Evolutionary conservation across 2,113 vertebrate species (phyloP).

Genomic region (Acanthochromis polyacanthus): DNA sequence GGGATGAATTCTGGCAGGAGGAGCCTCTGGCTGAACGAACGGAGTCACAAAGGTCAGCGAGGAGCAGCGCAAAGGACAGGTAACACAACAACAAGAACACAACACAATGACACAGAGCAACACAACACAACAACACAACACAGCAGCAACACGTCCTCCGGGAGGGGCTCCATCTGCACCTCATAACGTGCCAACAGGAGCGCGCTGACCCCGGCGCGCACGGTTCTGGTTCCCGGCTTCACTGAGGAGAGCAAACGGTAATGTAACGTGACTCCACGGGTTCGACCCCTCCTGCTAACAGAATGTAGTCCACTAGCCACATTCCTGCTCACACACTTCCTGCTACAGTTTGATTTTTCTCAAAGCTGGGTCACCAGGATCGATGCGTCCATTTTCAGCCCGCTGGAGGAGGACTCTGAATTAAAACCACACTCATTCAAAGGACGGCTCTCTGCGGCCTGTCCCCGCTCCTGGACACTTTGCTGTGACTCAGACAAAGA

Average conservation of each 20-base stretch:
- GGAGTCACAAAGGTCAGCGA: slow-evolving; percentile 68
- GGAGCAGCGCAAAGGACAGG: slow-evolving; percentile 64
- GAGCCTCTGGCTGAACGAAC: slow-evolving; percentile 56
- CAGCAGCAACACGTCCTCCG: slow-evolving; percentile 28
- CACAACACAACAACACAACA: no score
- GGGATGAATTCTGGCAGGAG: slow-evolving; percentile 63
- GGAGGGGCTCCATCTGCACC: slow-evolving; percentile 30
- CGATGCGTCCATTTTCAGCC: slow-evolving; percentile 49
- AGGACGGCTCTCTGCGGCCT: neutral
- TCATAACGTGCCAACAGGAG: slow-evolving; percentile 22
- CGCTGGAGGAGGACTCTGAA: no score
- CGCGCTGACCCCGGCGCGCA: neutral
- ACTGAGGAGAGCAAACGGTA: neutral
- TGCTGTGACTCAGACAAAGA: slow-evolving; percentile 63
- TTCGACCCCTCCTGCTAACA: slow-evolving; percentile 17
- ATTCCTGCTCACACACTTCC: slow-evolving; percentile 54
- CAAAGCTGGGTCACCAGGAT: slow-evolving; percentile 75
- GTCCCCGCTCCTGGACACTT: slow-evolving; percentile 37
- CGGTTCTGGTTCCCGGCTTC: neutral
- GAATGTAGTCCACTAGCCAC: slow-evolving; percentile 58
- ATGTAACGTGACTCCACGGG: slow-evolving; percentile 22
- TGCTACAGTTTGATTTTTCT: slow-evolving; percentile 62
- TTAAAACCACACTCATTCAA: neutral
- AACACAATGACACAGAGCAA: no score
- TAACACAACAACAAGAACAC: slow-evolving; percentile 1